Evolutionary conservation across 2,888 invertebrate genomes (phyloP), one percentile per base, ranked within the genome.

Genomic region (Hypsopygia costalis): DNA sequence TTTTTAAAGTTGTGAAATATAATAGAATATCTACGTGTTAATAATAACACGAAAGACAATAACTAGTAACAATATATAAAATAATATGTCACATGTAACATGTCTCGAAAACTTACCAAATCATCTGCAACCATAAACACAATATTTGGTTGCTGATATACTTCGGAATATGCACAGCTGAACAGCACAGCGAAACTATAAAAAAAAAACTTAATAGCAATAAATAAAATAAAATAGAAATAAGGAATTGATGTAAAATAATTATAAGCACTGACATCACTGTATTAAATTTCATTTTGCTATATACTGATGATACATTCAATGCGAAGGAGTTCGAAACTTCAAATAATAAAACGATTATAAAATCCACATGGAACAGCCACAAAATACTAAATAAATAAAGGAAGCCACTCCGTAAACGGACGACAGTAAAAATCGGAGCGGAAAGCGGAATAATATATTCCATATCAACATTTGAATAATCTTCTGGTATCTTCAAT

Each of bases 121-220:
- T 95, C 95, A 87, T 95, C 95, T 6, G 94, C 94, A 37, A 95
- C 79, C 51, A 95, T 93, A 33, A 94, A 89, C 42, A 95, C 88
- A 49, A 95, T 92, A 74, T 95, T 90, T 6, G 94, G 94, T 33
- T 53, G 61, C 1, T 47, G 48, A 8, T 43, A 48, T 34, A 48
- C 37, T 41, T 55, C 50, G 35, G 51, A 36, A 42, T 48, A 34
- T 40, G 43, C 44, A 16, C 51, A 34, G 7, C 46, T 25, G 30
- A 58, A 35, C 25, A 55, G 31, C 41, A 49, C 46, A 20, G 50
- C 47, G 46, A 42, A 52, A 47, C 57, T 52, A n/a, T n/a, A n/a
- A n/a, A n/a, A n/a, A n/a, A n/a, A n/a, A n/a, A n/a, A n/a, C n/a
- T n/a, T n/a, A n/a, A n/a, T n/a, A 8, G 27, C 9, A 21, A 21